Conservation (phyloP, 30 jellyfish, hydroid and myxozoan species). For the Pseudorhiza aurosa region DNA sequence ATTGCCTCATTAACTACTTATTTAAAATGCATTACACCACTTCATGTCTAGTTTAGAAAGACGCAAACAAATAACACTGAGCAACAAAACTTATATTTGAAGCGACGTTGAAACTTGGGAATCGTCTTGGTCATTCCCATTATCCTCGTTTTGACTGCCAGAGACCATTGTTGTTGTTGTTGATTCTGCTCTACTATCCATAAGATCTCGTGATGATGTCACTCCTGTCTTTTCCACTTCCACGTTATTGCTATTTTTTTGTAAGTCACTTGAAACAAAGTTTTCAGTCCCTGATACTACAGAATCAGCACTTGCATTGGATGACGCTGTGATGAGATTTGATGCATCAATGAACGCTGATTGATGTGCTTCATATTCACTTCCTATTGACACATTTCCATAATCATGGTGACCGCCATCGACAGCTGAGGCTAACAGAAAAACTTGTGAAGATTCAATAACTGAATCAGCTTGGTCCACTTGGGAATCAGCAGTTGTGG, state of each 20-base stretch:
- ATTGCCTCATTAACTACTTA: too few species aligned
- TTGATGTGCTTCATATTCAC: conserved; percentile 46
- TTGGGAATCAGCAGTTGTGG: conserved; percentile 45
- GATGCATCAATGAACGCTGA: conserved; percentile 37
- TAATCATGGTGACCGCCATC: conserved; percentile 15
- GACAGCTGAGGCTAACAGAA: conserved; percentile 3
- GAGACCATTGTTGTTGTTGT: conserved; percentile 15
- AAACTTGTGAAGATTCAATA: conserved; percentile 14
- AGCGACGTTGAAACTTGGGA: conserved; percentile 66
- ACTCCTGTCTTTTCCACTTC: conserved; percentile 61
- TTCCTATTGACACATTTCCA: conserved; percentile 16
- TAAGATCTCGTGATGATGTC: conserved; percentile 46
- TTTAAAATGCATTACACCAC: too few species aligned
- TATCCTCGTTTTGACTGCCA: conserved; percentile 8
- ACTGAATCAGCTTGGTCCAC: conserved; percentile 32
- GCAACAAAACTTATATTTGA: conserved; percentile 8
- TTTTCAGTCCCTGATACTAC: conserved; percentile 75
- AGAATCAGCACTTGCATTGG: conserved; percentile 29
- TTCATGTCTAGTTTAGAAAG: too few species aligned
- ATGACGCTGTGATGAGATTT: conserved; percentile 23
- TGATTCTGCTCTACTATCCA: conserved; percentile 46
- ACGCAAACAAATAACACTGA: neutral
- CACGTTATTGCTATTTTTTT: conserved; percentile 1
- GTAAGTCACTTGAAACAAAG: conserved; percentile 44
- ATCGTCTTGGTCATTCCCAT: conserved; percentile 46